Evolutionary conservation across 53 echinoderm and acorn worm genomes (phyloP), one percentile per base, ranked within the genome.

Genomic region (Actinopyga echinites): DNA sequence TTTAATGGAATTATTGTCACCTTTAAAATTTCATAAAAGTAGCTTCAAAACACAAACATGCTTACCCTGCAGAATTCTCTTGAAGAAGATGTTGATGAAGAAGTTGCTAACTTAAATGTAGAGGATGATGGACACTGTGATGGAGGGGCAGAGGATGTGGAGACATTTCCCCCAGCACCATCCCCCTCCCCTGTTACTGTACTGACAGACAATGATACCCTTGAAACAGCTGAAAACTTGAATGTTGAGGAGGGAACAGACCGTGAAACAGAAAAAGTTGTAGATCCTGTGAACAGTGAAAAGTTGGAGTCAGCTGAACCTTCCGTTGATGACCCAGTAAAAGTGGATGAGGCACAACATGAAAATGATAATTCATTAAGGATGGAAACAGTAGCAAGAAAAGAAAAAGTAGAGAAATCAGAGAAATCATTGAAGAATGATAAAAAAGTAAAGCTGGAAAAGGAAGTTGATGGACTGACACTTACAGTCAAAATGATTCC

Each of bases 21-120:
- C n/a, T n/a, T n/a, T n/a, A n/a, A n/a, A n/a, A 2, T 40, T 40
- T 8, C 0, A 5, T 7, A 5, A n/a, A n/a, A 3, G 10, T 40
- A 40, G 10, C 5, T 49, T 44, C 2, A 49, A 17, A 15, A 40
- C 8, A 1, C 49, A 49, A 49, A 49, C 40, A 49, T 49, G 49
- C 17, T 6, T 49, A 15, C 49, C 17, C 15, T 28, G 5, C 37
- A 71, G 71, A 26, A 42, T 71, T 2, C 2, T 71, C 42, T 42
- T 19, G 71, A 71, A 34, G 71, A 71, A 2, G 71, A 71, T 71
- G 71, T 42, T 8, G 71, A 71, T 43, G 24, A 71, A 22, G 71
- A 71, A 34, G 9, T 71, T 9, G 43, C 40, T 12, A 71, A 25
- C 24, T n/a, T 71, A 12, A 42, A 6, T 10, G 33, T 1, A 33